A percentile compares a stretch with the other conserved stretches of the same genome.
Evolutionary conservation across 1,140 invertebrate genomes (phyloP).

Genomic region (Papilio helenus): DNA sequence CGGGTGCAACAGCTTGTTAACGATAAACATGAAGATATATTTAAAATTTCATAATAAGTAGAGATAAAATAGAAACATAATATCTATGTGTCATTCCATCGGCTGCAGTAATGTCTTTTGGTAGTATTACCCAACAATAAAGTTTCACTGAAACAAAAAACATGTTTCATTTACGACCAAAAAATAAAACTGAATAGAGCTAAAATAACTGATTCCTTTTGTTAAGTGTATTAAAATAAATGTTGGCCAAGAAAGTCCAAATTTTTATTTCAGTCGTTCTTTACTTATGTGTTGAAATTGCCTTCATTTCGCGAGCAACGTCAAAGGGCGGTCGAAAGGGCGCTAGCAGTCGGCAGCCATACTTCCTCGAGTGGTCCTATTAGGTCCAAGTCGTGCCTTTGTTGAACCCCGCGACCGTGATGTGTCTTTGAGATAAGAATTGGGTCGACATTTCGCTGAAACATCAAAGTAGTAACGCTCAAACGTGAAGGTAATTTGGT

Average conservation of each 20-base stretch:
- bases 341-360: slow-evolving; percentile 53
- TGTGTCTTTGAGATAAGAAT: slow-evolving; percentile 76
- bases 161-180: neutral
- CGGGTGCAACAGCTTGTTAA: no score
- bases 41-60: neutral
- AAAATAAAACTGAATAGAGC: neutral
- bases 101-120: neutral
- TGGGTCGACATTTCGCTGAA: slow-evolving; percentile 66
- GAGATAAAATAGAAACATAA: neutral
- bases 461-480: slow-evolving; percentile 61
- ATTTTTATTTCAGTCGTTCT: slow-evolving; percentile 38
- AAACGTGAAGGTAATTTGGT: slow-evolving; percentile 47
- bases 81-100: no score
- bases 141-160: neutral
- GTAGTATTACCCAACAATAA: no score
- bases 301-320: slow-evolving; percentile 64
- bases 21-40: neutral
- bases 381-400: slow-evolving; percentile 72
- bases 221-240: slow-evolving; percentile 30
- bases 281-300: slow-evolving; percentile 61
- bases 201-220: neutral
- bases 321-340: slow-evolving; percentile 63
- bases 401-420: slow-evolving; percentile 56
- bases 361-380: slow-evolving; percentile 70
- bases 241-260: slow-evolving; percentile 17